Percentiles rank a stretch among this genome's conserved stretches.
These are phyloP conservation scores for Thamnophis elegans DNA, from an alignment of 2,797 vertebrate species.

Conservation along the genomic window DNA sequence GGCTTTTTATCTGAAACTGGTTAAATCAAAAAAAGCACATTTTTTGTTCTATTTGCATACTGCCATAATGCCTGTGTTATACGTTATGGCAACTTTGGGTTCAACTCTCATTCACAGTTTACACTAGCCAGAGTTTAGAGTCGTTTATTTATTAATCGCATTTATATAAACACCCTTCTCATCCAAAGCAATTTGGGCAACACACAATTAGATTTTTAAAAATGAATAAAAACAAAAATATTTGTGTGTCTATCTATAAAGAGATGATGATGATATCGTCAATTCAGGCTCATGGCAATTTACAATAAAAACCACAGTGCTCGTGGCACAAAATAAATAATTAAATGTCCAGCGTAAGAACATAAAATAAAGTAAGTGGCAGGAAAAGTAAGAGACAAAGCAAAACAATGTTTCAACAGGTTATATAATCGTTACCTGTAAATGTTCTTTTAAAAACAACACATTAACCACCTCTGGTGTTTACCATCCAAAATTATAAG, in stretches of 20 bases:
- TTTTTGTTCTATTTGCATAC: not conserved
- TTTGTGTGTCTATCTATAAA: not conserved
- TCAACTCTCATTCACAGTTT: not conserved
- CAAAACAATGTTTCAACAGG: not conserved
- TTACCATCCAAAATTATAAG: not conserved
- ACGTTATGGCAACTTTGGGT: not conserved
- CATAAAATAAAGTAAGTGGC: not conserved
- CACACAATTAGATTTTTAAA: not conserved
- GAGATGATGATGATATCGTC: not conserved
- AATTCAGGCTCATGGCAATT: not conserved
- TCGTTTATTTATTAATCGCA: not conserved
- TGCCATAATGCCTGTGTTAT: not conserved
- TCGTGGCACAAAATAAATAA: not conserved
- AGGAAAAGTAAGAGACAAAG: not conserved
- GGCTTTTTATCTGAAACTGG: not conserved
- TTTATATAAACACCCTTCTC: not conserved
- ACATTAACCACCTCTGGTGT: not conserved
- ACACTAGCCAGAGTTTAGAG: not conserved
- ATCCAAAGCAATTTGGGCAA: not conserved
- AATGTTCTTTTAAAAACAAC: not conserved
- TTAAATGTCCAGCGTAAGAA: not conserved
- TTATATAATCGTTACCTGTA: not conserved
- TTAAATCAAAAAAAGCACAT: not conserved
- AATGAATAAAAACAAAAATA: not conserved
- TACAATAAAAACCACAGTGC: not conserved